These are phyloP conservation scores for Halcyon senegalensis DNA, from an alignment of 2,113 vertebrate species.

Conservation along the genomic window DNA sequence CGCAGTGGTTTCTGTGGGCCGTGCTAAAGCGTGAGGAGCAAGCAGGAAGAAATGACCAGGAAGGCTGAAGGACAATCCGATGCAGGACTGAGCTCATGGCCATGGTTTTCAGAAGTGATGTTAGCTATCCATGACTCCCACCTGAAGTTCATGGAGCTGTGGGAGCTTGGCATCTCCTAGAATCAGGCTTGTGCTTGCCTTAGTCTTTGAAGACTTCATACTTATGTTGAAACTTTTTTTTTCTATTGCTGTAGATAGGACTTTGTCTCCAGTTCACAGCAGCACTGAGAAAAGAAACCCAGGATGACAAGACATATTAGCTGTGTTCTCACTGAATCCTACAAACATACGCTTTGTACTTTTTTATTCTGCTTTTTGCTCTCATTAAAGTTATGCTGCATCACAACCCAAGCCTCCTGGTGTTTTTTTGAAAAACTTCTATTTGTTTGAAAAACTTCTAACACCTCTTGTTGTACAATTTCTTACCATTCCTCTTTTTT, in stretches of 20 bases:
- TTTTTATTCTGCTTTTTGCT: neutral
- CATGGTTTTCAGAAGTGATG: accelerated
- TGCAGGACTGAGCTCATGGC: neutral
- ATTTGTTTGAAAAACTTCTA: neutral
- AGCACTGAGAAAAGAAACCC: neutral
- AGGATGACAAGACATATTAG: neutral
- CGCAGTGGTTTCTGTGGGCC: neutral
- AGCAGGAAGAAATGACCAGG: neutral
- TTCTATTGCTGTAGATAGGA: neutral
- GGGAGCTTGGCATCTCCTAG: neutral
- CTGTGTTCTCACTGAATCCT: neutral
- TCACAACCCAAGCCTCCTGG: neutral
- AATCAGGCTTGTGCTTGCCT: neutral
- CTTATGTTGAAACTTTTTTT: neutral
- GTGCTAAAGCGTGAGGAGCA: accelerated
- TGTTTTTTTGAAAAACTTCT: neutral
- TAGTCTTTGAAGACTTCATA: neutral
- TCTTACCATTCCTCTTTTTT: neutral
- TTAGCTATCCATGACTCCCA: neutral
- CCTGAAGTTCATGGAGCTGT: neutral
- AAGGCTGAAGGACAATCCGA: accelerated
- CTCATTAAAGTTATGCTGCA: neutral
- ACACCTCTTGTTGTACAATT: neutral
- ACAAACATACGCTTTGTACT: neutral
- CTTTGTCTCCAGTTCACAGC: neutral